Evolutionary conservation across 2,797 vertebrate species (phyloP).

Genomic region (Takifugu ocellatus): DNA sequence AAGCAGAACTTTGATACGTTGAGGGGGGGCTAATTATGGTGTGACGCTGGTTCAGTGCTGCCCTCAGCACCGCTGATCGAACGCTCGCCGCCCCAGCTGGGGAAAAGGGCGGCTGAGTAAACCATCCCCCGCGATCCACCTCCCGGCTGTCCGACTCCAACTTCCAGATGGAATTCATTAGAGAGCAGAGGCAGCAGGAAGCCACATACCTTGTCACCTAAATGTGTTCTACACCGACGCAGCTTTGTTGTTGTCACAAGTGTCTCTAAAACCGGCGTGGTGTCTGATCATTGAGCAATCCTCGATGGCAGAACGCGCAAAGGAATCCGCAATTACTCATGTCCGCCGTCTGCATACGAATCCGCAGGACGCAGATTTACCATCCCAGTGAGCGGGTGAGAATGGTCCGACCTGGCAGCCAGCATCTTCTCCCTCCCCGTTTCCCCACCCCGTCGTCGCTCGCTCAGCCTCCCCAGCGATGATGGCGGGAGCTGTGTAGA

Average conservation of each 20-base stretch:
- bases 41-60: slow-evolving; percentile 62
- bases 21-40: slow-evolving; percentile 50
- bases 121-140: not conserved
- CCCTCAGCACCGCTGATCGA: slow-evolving; percentile 72
- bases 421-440: slow-evolving; percentile 30
- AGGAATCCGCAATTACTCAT: slow-evolving; percentile 24
- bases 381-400: slow-evolving; percentile 52
- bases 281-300: slow-evolving; percentile 11
- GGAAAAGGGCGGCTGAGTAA: slow-evolving; percentile 14
- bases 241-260: slow-evolving; percentile 33
- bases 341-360: slow-evolving; percentile 51
- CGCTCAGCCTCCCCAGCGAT: slow-evolving; percentile 36
- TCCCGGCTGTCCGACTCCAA: slow-evolving; percentile 41
- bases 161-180: slow-evolving; percentile 40
- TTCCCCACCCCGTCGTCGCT: slow-evolving; percentile 21
- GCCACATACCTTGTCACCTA: not conserved
- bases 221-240: slow-evolving; percentile 25
- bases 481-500: slow-evolving; percentile 33
- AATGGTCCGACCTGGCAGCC: slow-evolving; percentile 49
- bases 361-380: slow-evolving; percentile 48
- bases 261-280: slow-evolving; percentile 28
- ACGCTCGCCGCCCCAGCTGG: slow-evolving; percentile 52
- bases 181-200: slow-evolving; percentile 14
- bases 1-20: slow-evolving; percentile 69
- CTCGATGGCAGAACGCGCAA: slow-evolving; percentile 26